A percentile compares a stretch with the other conserved stretches of the same genome.
These are phyloP conservation scores for Sesamia inferens DNA, from an alignment of 2,888 invertebrate genomes.

Conservation along the genomic window DNA sequence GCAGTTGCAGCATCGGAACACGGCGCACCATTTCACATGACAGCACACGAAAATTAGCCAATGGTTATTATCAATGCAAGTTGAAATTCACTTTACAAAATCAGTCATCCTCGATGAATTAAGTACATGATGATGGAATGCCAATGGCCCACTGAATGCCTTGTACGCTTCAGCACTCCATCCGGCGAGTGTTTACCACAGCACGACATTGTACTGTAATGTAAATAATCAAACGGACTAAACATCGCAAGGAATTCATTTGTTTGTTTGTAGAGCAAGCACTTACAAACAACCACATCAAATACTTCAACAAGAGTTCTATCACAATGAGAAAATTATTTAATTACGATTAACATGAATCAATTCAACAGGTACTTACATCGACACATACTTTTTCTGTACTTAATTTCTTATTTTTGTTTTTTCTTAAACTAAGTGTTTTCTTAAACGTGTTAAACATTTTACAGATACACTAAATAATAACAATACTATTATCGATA, in stretches of 20 bases:
- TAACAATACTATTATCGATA: slow-evolving; percentile 20
- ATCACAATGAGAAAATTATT: slow-evolving; percentile 59
- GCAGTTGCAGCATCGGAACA: slow-evolving; percentile 66
- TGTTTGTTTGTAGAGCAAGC: slow-evolving; percentile 79
- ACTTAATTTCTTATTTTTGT: slow-evolving; percentile 64
- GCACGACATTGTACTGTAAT: slow-evolving; percentile 75
- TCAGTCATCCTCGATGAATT: slow-evolving; percentile 24
- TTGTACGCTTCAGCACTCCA: slow-evolving; percentile 66
- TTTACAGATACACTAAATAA: slow-evolving; percentile 31
- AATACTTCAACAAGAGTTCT: slow-evolving; percentile 62
- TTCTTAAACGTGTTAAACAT: slow-evolving; percentile 75
- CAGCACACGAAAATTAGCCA: slow-evolving; percentile 43
- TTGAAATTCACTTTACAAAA: slow-evolving; percentile 44
- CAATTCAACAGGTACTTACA: slow-evolving; percentile 67
- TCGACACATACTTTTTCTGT: slow-evolving; percentile 53
- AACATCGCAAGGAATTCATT: slow-evolving; percentile 82
- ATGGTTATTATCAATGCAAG: slow-evolving; percentile 41
- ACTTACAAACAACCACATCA: slow-evolving; percentile 64
- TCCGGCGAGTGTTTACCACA: slow-evolving; percentile 83
- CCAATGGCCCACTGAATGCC: slow-evolving; percentile 45
- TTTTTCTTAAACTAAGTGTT: slow-evolving; percentile 75
- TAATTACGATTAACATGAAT: slow-evolving; percentile 34
- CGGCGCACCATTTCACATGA: slow-evolving; percentile 66
- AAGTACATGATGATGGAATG: slow-evolving; percentile 46
- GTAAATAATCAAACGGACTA: slow-evolving; percentile 80